phyloP scores from a whole-genome alignment of 2,888 invertebrate species.

The Chloromyia formosa region DNA sequence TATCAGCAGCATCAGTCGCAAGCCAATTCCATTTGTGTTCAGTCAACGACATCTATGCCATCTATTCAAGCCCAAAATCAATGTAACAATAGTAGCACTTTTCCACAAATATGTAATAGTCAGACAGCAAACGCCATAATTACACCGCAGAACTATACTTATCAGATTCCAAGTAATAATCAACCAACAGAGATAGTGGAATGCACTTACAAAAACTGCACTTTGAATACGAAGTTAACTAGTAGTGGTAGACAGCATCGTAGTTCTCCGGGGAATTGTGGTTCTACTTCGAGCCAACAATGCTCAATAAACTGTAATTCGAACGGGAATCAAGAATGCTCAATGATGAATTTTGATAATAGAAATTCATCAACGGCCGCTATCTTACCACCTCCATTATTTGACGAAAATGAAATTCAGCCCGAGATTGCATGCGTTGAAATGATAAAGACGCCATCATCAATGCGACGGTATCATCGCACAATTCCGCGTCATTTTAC shows the following conservation, averaged over 20 bases:
- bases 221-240: slow-evolving; percentile 54
- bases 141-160: slow-evolving; percentile 17
- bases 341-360: slow-evolving; percentile 12
- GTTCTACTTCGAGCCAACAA: slow-evolving; percentile 40
- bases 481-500: slow-evolving; percentile 64
- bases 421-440: slow-evolving; percentile 38
- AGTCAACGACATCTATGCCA: slow-evolving; percentile 46
- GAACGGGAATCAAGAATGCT: background rate
- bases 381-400: slow-evolving; percentile 51
- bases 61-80: slow-evolving; percentile 48
- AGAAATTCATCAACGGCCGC: slow-evolving; percentile 26
- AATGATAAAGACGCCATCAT: slow-evolving; percentile 59
- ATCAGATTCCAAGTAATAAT: slow-evolving; percentile 41
- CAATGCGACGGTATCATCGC: slow-evolving; percentile 63
- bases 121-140: slow-evolving; percentile 45
- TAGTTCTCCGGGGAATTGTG: background rate
- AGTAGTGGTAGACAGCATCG: slow-evolving; percentile 34
- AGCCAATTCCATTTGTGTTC: slow-evolving; percentile 46
- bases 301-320: slow-evolving; percentile 40
- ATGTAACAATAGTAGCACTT: slow-evolving; percentile 44
- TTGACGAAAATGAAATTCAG: slow-evolving; percentile 47
- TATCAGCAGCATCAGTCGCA: slow-evolving; percentile 24
- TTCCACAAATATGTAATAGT: slow-evolving; percentile 45
- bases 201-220: slow-evolving; percentile 63
- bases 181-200: slow-evolving; percentile 53